Percentiles rank a stretch among this genome's conserved stretches.
These are phyloP conservation scores for Sipha flava DNA, from an alignment of 1,140 invertebrate species.

Conservation along the genomic window DNA sequence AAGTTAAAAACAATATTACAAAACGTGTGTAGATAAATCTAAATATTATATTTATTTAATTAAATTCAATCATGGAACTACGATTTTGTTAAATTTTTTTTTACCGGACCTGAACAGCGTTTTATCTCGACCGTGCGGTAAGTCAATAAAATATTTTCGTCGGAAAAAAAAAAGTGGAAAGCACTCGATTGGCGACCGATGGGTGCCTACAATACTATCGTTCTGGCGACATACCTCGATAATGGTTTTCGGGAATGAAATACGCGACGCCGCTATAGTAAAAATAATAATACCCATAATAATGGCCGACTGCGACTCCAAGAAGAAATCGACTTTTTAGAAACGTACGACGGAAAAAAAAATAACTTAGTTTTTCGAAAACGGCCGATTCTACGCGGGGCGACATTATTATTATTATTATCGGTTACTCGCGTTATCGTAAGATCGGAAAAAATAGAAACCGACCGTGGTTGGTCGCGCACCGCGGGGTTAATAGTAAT, in stretches of 20 bases:
- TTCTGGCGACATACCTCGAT: background rate
- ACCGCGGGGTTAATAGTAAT: background rate
- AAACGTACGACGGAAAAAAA: background rate
- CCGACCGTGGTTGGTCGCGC: too few species aligned
- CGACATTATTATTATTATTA: too few species aligned
- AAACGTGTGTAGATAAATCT: background rate
- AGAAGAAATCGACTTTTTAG: background rate
- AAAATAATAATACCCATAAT: background rate
- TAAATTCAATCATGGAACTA: background rate
- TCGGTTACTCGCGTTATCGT: too few species aligned
- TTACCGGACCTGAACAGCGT: background rate
- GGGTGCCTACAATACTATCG: background rate
- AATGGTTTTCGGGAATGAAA: background rate
- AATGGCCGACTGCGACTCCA: background rate
- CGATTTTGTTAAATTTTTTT: background rate
- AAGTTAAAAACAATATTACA: too few species aligned
- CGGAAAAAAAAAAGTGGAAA: background rate
- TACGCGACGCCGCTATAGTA: background rate
- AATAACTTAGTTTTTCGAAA: background rate
- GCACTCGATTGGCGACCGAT: background rate
- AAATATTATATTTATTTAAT: background rate
- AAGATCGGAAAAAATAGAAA: background rate
- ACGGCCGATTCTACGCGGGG: background rate
- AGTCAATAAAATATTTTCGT: slow-evolving; percentile 1
- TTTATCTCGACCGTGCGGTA: background rate